phyloP scores from a whole-genome alignment of 1,140 invertebrate species.

The Drosophila hydei region DNA sequence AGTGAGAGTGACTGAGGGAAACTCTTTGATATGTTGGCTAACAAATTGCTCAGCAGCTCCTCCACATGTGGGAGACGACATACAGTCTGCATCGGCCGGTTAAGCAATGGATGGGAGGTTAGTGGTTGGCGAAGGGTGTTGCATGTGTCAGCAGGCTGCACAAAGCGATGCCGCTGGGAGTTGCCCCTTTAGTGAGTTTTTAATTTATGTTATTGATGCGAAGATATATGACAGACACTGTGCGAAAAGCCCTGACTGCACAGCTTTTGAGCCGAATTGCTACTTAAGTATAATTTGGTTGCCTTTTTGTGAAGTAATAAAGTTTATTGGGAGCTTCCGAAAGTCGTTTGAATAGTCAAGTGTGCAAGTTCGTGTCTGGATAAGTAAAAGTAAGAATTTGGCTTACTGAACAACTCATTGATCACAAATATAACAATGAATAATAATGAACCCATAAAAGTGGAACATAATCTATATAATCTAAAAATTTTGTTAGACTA shows the following conservation, averaged over 20 bases:
- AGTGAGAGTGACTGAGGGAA: background rate
- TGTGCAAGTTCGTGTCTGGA: too few species aligned
- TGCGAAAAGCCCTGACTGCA: constrained; percentile 30
- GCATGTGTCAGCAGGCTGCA: constrained; percentile 66
- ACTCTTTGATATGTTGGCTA: constrained; percentile 32
- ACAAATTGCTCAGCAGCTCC: constrained; percentile 54
- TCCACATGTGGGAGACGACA: constrained; percentile 71
- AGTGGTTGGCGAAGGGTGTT: background rate
- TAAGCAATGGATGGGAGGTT: constrained; percentile 7
- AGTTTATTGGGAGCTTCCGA: too few species aligned
- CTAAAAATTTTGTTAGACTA: too few species aligned
- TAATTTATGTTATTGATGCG: constrained; percentile 78
- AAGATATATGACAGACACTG: constrained; percentile 56
- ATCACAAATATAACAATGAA: too few species aligned
- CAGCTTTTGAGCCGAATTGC: background rate
- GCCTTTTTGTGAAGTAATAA: too few species aligned
- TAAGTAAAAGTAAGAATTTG: too few species aligned
- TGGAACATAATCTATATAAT: too few species aligned
- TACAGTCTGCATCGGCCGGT: constrained; percentile 57
- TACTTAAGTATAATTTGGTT: background rate
- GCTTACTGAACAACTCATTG: too few species aligned
- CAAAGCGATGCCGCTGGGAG: constrained; percentile 70
- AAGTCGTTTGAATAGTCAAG: too few species aligned
- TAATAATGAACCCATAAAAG: too few species aligned
- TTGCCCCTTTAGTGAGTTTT: constrained; percentile 53